These are phyloP conservation scores for Clytia hemisphaerica DNA, from an alignment of 30 jellyfish, hydroid and myxozoan species.

Conservation along the genomic window DNA sequence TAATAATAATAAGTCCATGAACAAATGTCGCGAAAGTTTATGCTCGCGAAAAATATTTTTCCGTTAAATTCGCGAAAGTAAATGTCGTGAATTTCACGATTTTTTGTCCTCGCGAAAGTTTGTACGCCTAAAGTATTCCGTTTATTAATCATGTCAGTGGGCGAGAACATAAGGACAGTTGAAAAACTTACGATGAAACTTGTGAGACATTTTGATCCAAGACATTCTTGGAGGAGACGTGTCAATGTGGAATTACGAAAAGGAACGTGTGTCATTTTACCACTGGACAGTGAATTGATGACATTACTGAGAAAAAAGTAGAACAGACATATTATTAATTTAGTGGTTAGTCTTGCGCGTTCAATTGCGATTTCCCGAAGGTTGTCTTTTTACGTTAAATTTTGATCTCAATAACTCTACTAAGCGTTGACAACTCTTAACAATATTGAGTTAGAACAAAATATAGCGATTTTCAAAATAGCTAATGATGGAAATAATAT, in stretches of 20 bases:
- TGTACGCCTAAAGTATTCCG: too few relatives aligned
- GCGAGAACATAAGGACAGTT: neutral
- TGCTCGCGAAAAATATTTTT: too few relatives aligned
- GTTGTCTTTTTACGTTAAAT: neutral
- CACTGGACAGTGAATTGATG: conserved; percentile 88
- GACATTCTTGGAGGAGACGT: conserved; percentile 88
- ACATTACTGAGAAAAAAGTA: conserved; percentile 90
- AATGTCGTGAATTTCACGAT: too few relatives aligned
- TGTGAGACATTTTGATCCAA: conserved; percentile 95
- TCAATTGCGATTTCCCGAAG: neutral
- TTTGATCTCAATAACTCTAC: neutral
- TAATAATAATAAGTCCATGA: too few relatives aligned
- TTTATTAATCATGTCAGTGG: too few relatives aligned
- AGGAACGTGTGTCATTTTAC: conserved; percentile 88
- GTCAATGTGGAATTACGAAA: conserved; percentile 96
- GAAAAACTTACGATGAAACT: conserved; percentile 76
- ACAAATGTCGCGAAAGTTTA: too few relatives aligned
- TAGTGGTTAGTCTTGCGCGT: neutral
- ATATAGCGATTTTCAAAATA: too few relatives aligned
- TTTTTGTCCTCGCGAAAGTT: too few relatives aligned
- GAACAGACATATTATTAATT: too few relatives aligned
- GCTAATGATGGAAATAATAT: too few relatives aligned
- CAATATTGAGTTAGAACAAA: too few relatives aligned
- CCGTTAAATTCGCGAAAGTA: too few relatives aligned
- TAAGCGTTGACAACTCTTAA: neutral